phyloP scores from a whole-genome alignment of 2,797 vertebrate genomes.

The Crotalus adamanteus region DNA sequence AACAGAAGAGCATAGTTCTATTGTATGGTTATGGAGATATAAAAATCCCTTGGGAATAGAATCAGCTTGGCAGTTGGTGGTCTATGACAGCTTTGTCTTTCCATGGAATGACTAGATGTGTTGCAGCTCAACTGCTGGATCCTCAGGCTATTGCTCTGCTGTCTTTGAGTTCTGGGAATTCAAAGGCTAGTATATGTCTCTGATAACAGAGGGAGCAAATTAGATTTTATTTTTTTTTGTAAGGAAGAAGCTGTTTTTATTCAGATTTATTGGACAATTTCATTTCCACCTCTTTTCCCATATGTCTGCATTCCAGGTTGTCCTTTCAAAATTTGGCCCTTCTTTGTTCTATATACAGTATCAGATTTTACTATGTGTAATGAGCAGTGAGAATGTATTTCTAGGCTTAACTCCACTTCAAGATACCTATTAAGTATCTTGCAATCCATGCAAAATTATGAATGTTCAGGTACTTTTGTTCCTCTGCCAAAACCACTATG shows the following conservation, averaged over 20 bases:
- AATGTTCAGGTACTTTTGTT: background rate
- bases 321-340: background rate
- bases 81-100: background rate
- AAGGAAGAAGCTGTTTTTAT: background rate
- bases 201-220: background rate
- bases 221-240: background rate
- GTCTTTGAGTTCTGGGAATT: background rate
- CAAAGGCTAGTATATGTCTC: background rate
- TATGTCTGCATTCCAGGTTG: background rate
- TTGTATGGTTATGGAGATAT: background rate
- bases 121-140: background rate
- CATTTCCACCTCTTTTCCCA: background rate
- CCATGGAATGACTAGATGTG: background rate
- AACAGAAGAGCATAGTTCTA: background rate
- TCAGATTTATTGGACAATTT: background rate
- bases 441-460: background rate
- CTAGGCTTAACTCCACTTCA: background rate
- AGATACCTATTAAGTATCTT: background rate
- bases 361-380: background rate
- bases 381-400: background rate
- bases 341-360: background rate
- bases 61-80: background rate
- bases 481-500: background rate
- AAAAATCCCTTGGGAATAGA: background rate
- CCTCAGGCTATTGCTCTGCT: background rate